Percentiles rank a stretch among this genome's conserved stretches.
phyloP scores from a whole-genome alignment of 2,888 invertebrate species.

The Geophilus truncorum region DNA sequence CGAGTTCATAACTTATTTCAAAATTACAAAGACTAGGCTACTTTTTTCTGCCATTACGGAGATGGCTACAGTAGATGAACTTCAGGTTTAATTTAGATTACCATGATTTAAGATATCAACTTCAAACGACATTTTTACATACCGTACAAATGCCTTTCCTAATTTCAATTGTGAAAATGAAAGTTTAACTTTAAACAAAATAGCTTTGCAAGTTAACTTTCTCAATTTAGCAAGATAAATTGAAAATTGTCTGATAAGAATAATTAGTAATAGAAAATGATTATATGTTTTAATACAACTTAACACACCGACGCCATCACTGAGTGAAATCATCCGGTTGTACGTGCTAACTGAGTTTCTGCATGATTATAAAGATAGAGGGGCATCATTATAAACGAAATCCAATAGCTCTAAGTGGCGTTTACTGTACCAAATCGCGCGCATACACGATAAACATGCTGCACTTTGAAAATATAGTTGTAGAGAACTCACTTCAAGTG shows the following conservation, averaged over 20 bases:
- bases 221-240: too few species aligned
- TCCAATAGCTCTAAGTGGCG: not conserved
- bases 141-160: too few species aligned
- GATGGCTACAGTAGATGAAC: too few species aligned
- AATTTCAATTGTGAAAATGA: too few species aligned
- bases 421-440: not conserved
- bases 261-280: not conserved
- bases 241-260: not conserved
- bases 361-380: not conserved
- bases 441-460: not conserved
- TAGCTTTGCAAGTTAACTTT: too few species aligned
- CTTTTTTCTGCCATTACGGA: too few species aligned
- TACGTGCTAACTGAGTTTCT: not conserved
- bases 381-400: not conserved
- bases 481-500: not conserved
- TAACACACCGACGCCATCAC: not conserved
- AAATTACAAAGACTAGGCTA: too few species aligned
- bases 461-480: not conserved
- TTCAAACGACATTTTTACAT: too few species aligned
- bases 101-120: too few species aligned
- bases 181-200: too few species aligned
- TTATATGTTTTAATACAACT: not conserved
- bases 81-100: too few species aligned
- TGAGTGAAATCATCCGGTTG: not conserved
- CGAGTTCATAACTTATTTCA: too few species aligned